Percentiles rank a stretch among this genome's conserved stretches.
Conservation (phyloP, 2,888 invertebrate species). For the Patella depressa region DNA sequence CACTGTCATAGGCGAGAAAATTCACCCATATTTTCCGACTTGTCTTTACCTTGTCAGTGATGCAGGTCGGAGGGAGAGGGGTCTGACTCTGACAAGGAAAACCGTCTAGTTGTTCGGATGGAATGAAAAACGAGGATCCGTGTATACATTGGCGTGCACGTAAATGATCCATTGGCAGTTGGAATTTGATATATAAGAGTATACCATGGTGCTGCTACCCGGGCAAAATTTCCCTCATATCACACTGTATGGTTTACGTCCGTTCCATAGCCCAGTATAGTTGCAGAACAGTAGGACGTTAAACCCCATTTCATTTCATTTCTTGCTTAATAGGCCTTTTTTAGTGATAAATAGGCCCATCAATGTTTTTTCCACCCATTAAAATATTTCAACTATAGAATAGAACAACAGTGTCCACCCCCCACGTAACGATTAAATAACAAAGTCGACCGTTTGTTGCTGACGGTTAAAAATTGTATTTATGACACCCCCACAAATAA, state of each 20-base stretch:
- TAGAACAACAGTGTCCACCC: too few relatives aligned
- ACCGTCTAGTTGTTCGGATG: not conserved
- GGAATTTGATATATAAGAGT: not conserved
- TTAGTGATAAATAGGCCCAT: too few relatives aligned
- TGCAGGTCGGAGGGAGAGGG: not conserved
- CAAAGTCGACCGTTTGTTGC: too few relatives aligned
- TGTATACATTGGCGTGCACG: not conserved
- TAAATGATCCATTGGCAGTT: not conserved
- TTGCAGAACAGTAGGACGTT: not conserved
- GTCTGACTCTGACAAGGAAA: too few relatives aligned
- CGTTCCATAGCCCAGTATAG: not conserved
- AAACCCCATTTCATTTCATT: not conserved
- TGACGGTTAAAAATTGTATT: too few relatives aligned
- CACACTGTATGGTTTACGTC: too few relatives aligned
- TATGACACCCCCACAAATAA: too few relatives aligned
- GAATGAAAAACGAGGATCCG: not conserved
- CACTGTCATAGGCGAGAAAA: too few relatives aligned
- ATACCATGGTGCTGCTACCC: not conserved
- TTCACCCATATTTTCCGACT: too few relatives aligned
- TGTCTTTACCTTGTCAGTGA: not conserved
- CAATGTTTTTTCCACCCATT: too few relatives aligned
- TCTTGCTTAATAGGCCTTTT: not conserved
- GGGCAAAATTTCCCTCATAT: not conserved
- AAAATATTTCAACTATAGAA: too few relatives aligned
- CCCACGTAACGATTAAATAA: too few relatives aligned